Evolutionary conservation across 2,113 vertebrate genomes (phyloP).

Genomic region (Amblyopsis rosae): DNA sequence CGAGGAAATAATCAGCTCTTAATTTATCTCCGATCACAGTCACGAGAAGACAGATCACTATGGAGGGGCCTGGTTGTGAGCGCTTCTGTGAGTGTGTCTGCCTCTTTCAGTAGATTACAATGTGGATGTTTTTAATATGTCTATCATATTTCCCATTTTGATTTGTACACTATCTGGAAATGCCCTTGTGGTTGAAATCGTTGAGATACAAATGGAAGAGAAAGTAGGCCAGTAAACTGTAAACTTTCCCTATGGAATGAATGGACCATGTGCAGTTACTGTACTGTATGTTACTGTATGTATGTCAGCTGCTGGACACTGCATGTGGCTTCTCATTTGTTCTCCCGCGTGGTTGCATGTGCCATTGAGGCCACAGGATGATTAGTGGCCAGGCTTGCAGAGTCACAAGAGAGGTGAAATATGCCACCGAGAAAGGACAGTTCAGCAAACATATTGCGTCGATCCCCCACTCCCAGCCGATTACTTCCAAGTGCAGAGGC

Average conservation of each 20-base stretch:
- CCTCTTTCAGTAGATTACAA: conserved; percentile 46
- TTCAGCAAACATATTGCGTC: conserved; percentile 30
- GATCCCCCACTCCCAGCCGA: conserved; percentile 31
- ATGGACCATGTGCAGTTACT: conserved; percentile 26
- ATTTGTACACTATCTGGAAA: no score
- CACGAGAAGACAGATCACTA: conserved; percentile 67
- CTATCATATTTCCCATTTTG: conserved; percentile 33
- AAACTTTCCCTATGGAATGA: conserved; percentile 28
- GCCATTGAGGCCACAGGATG: conserved; percentile 17
- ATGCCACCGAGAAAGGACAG: conserved; percentile 53
- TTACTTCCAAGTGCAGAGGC: conserved; percentile 44
- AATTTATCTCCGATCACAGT: conserved; percentile 74
- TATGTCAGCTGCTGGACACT: conserved; percentile 17
- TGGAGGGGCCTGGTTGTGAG: conserved; percentile 44
- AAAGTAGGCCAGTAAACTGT: conserved; percentile 33
- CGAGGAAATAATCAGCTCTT: conserved; percentile 78
- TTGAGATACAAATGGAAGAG: conserved; percentile 4
- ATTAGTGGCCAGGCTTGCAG: conserved; percentile 47
- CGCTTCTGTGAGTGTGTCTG: conserved; percentile 41
- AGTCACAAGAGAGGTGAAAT: conserved; percentile 44
- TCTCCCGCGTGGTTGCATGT: conserved; percentile 25
- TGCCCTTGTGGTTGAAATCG: background rate
- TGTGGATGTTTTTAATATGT: conserved; percentile 47
- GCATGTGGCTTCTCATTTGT: conserved; percentile 55
- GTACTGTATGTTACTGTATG: conserved; percentile 42